A percentile compares a stretch with the other conserved stretches of the same genome.
Evolutionary conservation across 2,113 vertebrate genomes (phyloP).

Genomic region (Cebidichthys violaceus): DNA sequence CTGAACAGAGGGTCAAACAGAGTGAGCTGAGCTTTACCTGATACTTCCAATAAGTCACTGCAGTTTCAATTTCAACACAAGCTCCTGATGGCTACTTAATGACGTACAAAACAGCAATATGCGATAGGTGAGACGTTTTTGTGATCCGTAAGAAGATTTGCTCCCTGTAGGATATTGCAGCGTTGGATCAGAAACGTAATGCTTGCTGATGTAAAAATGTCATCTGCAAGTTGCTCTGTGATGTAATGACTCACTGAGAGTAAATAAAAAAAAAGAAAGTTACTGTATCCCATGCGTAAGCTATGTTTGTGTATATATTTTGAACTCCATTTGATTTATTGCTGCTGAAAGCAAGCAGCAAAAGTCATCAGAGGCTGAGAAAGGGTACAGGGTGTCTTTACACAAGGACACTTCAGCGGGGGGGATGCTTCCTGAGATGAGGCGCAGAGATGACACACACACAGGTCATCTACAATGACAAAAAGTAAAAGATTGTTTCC

Average conservation of each 20-base stretch:
- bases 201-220: neutral
- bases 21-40: neutral
- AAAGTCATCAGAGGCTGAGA: neutral
- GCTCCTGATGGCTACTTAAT: neutral
- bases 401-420: neutral
- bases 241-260: neutral
- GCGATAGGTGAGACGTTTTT: neutral
- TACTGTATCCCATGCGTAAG: neutral
- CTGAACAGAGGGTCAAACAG: constrained; percentile 5
- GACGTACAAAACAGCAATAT: neutral
- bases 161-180: neutral
- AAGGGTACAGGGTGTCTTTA: constrained; percentile 1
- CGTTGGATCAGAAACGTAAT: neutral
- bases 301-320: neutral
- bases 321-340: neutral
- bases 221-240: neutral
- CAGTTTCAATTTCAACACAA: neutral
- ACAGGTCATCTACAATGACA: constrained; percentile 9
- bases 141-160: neutral
- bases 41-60: neutral
- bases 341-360: too few species aligned
- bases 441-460: neutral
- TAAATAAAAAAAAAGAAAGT: neutral
- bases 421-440: constrained; percentile 10
- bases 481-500: neutral